Conservation (phyloP, 2,888 invertebrate genomes). For the Chalcosyrphus nemorum region DNA sequence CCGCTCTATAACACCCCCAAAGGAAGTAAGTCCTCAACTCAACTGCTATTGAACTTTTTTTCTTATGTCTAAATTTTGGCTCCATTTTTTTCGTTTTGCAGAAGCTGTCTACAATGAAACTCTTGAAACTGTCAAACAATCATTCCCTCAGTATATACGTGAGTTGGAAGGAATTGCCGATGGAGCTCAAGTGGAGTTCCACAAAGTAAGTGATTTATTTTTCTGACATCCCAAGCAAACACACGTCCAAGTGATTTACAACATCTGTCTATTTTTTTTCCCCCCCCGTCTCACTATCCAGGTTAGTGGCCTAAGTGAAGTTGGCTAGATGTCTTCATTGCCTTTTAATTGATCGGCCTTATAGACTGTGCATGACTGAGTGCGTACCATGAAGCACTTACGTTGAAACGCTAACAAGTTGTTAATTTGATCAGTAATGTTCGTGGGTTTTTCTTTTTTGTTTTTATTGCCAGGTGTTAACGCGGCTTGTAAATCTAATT, state of each 20-base stretch:
- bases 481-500: not conserved
- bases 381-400: not conserved
- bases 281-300: not conserved
- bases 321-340: not conserved
- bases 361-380: not conserved
- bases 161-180: conserved; percentile 93
- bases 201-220: conserved; percentile 85
- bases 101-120: conserved; percentile 88
- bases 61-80: too few species aligned
- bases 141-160: conserved; percentile 91
- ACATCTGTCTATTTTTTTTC: not conserved
- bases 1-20: conserved; percentile 87
- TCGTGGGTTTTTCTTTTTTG: not conserved
- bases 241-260: conserved; percentile 7
- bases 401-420: not conserved
- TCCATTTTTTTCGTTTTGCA: conserved; percentile 67
- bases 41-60: too few species aligned
- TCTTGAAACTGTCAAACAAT: conserved; percentile 85
- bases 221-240: not conserved
- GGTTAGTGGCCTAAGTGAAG: not conserved
- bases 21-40: conserved; percentile 84
- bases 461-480: not conserved
- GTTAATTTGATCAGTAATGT: not conserved
- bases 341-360: not conserved
- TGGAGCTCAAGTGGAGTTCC: conserved; percentile 91